These are phyloP conservation scores for Celastrina argiolus DNA, from an alignment of 2,888 invertebrate genomes.

Conservation along the genomic window DNA sequence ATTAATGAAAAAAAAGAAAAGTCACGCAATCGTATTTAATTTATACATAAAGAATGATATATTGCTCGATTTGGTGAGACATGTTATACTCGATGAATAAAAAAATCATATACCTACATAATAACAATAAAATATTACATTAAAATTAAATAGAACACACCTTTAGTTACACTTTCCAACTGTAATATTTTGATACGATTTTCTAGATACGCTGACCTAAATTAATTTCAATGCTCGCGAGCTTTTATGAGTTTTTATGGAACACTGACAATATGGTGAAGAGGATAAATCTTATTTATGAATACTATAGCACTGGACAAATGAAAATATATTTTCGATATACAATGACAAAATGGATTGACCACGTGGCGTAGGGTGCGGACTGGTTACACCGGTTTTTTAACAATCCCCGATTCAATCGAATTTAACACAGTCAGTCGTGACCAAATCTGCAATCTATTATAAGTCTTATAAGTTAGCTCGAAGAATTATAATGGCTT, in stretches of 20 bases:
- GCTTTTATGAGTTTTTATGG: slow-evolving; percentile 6
- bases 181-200: slow-evolving; percentile 25
- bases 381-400: slow-evolving; percentile 68
- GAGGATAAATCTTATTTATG: slow-evolving; percentile 42
- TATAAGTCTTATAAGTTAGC: slow-evolving; percentile 10
- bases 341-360: slow-evolving; percentile 61
- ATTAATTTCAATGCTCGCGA: not conserved
- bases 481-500: slow-evolving; percentile 11
- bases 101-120: not conserved
- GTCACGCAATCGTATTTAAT: not conserved
- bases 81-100: not conserved
- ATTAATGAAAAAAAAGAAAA: not conserved
- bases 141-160: slow-evolving; percentile 4
- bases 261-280: slow-evolving; percentile 27
- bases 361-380: slow-evolving; percentile 69
- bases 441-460: slow-evolving; percentile 16
- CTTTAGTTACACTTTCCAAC: slow-evolving; percentile 11
- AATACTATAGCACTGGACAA: slow-evolving; percentile 45
- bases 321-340: slow-evolving; percentile 66
- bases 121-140: slow-evolving; percentile 5
- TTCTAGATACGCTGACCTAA: slow-evolving; percentile 30
- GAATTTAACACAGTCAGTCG: slow-evolving; percentile 46
- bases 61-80: not conserved
- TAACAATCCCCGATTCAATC: slow-evolving; percentile 69
- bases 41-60: not conserved